Evolutionary conservation across 2,797 vertebrate genomes (phyloP).

Genomic region (Phylloscopus collybita): DNA sequence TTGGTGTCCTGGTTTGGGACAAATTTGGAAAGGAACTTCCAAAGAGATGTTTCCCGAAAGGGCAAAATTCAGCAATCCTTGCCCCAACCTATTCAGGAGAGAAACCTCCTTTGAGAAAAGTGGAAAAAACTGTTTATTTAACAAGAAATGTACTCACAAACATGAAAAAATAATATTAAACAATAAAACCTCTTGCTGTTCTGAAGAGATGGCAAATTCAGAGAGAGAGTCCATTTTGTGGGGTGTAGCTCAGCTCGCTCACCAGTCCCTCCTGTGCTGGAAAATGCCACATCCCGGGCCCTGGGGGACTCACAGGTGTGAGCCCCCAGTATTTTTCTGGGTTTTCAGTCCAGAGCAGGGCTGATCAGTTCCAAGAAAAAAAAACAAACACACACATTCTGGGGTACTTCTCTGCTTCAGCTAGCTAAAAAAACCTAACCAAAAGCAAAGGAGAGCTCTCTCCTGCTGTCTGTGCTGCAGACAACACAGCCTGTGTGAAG

Average conservation of each 20-base stretch:
- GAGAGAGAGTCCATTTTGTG: neutral
- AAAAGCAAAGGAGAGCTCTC: neutral
- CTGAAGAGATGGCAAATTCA: neutral
- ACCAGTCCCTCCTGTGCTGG: too few species aligned
- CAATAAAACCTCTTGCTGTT: accelerated
- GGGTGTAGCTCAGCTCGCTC: accelerated
- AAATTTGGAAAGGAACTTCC: neutral
- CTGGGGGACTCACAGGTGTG: neutral
- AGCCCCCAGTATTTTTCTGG: neutral
- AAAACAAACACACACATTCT: too few species aligned
- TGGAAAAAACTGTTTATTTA: neutral
- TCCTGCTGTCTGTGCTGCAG: neutral
- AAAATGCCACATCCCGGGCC: accelerated
- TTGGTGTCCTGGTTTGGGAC: neutral
- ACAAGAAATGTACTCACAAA: neutral
- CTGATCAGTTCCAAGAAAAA: neutral
- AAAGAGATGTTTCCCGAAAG: neutral
- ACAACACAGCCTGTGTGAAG: neutral
- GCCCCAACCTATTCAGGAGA: neutral
- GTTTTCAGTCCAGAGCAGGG: neutral
- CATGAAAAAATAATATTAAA: neutral
- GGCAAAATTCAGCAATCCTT: neutral
- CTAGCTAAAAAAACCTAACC: neutral
- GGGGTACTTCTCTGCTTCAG: neutral
- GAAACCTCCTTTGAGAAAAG: neutral